These are phyloP conservation scores for Epinephelus fuscoguttatus DNA, from an alignment of 2,113 vertebrate species.

Conservation along the genomic window DNA sequence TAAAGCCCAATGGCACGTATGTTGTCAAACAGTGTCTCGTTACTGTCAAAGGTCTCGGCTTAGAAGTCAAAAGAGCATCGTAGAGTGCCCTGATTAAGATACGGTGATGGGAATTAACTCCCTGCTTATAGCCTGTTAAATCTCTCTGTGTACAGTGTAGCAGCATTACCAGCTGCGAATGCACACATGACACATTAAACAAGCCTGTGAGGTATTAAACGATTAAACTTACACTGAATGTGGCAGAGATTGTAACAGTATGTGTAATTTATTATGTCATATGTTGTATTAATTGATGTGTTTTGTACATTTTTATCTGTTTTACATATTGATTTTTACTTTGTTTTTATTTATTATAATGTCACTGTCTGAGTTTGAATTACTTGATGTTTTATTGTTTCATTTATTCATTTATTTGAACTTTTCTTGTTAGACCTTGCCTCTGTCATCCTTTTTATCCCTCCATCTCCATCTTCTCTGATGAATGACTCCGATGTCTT, in stretches of 20 bases:
- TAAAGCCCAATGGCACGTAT: slow-evolving; percentile 77
- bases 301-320: slow-evolving; percentile 19
- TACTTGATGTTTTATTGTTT: slow-evolving; percentile 31
- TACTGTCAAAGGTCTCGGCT: slow-evolving; percentile 75
- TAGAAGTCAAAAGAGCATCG: slow-evolving; percentile 79
- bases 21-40: slow-evolving; percentile 83
- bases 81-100: slow-evolving; percentile 62
- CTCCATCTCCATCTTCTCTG: slow-evolving; percentile 74
- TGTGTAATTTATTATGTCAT: neutral
- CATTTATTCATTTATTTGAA: slow-evolving; percentile 14
- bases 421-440: slow-evolving; percentile 76
- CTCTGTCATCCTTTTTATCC: slow-evolving; percentile 79
- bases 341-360: slow-evolving; percentile 10
- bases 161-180: slow-evolving; percentile 31
- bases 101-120: slow-evolving; percentile 52
- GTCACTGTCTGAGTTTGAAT: neutral
- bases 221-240: slow-evolving; percentile 3
- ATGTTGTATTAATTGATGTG: neutral
- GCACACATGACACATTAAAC: slow-evolving; percentile 52
- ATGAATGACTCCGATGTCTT: slow-evolving; percentile 74
- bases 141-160: slow-evolving; percentile 55
- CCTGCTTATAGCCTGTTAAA: slow-evolving; percentile 44
- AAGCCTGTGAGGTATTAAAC: slow-evolving; percentile 17
- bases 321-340: neutral
- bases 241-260: neutral